These are phyloP conservation scores for Eulemur coronatus DNA, from an alignment of 2,797 vertebrate species.

Conservation along the genomic window DNA sequence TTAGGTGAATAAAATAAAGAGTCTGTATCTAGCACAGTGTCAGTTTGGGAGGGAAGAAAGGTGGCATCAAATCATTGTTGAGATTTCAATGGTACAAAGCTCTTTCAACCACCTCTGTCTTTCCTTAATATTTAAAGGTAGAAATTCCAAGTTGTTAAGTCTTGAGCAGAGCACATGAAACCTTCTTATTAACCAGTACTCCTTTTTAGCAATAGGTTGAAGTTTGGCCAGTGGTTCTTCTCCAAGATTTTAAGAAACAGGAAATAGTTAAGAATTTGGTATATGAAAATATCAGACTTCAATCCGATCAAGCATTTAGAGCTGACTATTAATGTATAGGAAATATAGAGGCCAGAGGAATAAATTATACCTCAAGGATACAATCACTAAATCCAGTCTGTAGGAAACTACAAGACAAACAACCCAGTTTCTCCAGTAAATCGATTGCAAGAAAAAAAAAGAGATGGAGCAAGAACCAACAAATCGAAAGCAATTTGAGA, in stretches of 20 bases:
- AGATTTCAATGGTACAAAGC: not conserved
- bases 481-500: not conserved
- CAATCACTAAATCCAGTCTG: not conserved
- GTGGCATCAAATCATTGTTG: not conserved
- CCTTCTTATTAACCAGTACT: not conserved
- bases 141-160: not conserved
- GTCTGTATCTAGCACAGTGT: not conserved
- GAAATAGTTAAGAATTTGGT: conserved; percentile 37
- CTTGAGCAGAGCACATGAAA: not conserved
- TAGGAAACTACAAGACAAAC: not conserved
- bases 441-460: not conserved
- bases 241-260: conserved; percentile 17
- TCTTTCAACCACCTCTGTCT: not conserved
- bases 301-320: conserved; percentile 6
- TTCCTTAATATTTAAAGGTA: not conserved
- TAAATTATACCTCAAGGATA: not conserved
- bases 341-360: not conserved
- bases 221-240: not conserved
- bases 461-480: not conserved
- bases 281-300: conserved; percentile 26
- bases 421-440: conserved; percentile 6
- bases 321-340: not conserved
- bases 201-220: not conserved
- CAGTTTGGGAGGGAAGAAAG: not conserved
- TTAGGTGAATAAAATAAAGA: not conserved